Evolutionary conservation across 2,888 invertebrate genomes (phyloP).

Genomic region (Chrysodeixis includens): DNA sequence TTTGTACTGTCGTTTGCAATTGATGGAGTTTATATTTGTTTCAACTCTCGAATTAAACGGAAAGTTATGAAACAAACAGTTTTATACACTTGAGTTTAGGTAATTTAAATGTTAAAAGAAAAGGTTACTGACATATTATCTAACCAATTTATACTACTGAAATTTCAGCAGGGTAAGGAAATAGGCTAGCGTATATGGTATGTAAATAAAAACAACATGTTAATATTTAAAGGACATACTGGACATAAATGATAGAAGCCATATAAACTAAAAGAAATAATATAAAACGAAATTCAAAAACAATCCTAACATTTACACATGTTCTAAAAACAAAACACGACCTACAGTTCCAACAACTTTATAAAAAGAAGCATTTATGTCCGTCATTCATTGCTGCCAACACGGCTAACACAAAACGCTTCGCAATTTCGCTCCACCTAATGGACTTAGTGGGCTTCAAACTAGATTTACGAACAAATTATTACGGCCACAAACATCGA

Average conservation of each 20-base stretch:
- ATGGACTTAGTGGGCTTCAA: constrained; percentile 27
- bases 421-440: constrained; percentile 21
- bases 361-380: constrained; percentile 42
- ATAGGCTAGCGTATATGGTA: too few relatives aligned
- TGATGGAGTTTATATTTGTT: constrained; percentile 17
- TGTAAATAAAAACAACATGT: too few relatives aligned
- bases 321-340: constrained; percentile 23
- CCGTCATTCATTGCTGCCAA: constrained; percentile 37
- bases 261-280: too few relatives aligned
- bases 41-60: background rate
- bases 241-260: too few relatives aligned
- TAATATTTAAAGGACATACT: too few relatives aligned
- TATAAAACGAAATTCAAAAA: background rate
- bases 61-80: background rate
- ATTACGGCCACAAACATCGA: constrained; percentile 33
- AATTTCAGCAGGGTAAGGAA: too few relatives aligned
- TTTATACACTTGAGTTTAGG: too few relatives aligned
- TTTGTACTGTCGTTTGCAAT: constrained; percentile 9
- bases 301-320: constrained; percentile 18
- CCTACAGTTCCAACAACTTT: constrained; percentile 31
- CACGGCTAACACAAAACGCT: constrained; percentile 33
- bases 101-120: too few relatives aligned
- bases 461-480: constrained; percentile 48
- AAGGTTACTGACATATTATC: too few relatives aligned
- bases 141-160: too few relatives aligned